phyloP scores from a whole-genome alignment of 2,888 invertebrate genomes.

The Thereva unica region DNA sequence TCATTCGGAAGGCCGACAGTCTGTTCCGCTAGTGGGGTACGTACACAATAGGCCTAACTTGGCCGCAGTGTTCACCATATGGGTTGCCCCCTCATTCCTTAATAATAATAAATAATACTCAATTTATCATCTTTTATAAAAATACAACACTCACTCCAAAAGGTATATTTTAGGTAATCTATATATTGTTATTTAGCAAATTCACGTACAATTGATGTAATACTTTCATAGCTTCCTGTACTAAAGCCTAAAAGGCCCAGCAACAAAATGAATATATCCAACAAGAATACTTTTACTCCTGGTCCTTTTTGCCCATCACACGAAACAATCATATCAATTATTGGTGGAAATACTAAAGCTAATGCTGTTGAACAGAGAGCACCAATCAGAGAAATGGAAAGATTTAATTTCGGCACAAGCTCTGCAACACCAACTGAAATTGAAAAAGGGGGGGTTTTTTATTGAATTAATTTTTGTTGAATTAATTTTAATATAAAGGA shows the following conservation, averaged over 20 bases:
- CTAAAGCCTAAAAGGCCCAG: constrained; percentile 72
- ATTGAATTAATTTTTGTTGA: no score
- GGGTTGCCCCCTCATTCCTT: no score
- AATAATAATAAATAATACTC: no score
- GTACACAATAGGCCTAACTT: no score
- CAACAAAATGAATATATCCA: constrained; percentile 67
- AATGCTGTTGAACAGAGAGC: constrained; percentile 86
- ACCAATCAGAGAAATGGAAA: constrained; percentile 90
- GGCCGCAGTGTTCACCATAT: no score
- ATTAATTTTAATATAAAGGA: no score
- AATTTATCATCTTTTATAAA: no score
- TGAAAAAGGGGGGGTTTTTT: constrained; percentile 37
- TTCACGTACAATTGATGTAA: constrained; percentile 62
- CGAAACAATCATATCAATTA: constrained; percentile 76
- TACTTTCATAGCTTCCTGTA: constrained; percentile 76
- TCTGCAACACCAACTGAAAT: constrained; percentile 81
- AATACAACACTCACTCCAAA: constrained; percentile 34
- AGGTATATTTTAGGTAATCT: neutral
- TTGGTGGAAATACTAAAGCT: constrained; percentile 85
- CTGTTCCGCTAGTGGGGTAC: no score
- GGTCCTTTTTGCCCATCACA: constrained; percentile 65
- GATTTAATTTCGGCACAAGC: constrained; percentile 79
- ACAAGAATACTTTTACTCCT: constrained; percentile 59
- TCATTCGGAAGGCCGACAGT: no score
- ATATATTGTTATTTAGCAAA: constrained; percentile 42